Base-by-base conservation (phyloP, 2,888 invertebrate genomes). In the Anorthoa munda region DNA sequence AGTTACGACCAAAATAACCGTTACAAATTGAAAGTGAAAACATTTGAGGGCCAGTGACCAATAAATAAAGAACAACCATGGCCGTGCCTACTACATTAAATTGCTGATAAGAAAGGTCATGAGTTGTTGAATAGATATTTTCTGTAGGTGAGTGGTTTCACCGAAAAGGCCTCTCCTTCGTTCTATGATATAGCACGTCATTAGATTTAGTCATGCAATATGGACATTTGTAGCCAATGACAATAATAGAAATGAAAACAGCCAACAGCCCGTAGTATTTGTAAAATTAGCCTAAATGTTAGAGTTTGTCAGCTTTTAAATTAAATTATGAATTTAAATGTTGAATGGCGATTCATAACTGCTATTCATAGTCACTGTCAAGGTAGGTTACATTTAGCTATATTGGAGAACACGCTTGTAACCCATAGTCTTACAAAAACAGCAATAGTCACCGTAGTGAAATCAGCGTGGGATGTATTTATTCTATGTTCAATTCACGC, bases 21-120 rank as follows among this genome's bases (percentile, higher is more conserved):
- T 56, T 56, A 53, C 50, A 51, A 72, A 72, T 72, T 56, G 18
- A 78, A 82, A 82, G 72, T 82, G 72, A 78, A 82, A 82, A 64
- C 48, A 61, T 48, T 26, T 53, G 23, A 56, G 12, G 39, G n/a
- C 17, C 51, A 65, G 13, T 48, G 51, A 60, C 39, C 18, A 58
- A 48, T 26, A 50, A 60, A 65, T 69, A 59, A 78, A 77, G 77
- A 59, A 56, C 60, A 55, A 53, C 26, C 13, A 23, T 3, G 48
- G 15, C 46, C 13, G 12, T 9, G 23, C 26, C 45, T 13, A 51
- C n/a, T 46, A 2, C 26, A 48, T 51, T 21, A 7, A 68, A 56
- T 81, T 58, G 7, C 2, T 65, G 39, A 45, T 21, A 61, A 31
- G 31, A 55, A 18, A 31, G 21, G 56, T 46, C 12, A 50, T 18